phyloP scores from a whole-genome alignment of 2,888 invertebrate species.

The Synergus gifuensis region DNA sequence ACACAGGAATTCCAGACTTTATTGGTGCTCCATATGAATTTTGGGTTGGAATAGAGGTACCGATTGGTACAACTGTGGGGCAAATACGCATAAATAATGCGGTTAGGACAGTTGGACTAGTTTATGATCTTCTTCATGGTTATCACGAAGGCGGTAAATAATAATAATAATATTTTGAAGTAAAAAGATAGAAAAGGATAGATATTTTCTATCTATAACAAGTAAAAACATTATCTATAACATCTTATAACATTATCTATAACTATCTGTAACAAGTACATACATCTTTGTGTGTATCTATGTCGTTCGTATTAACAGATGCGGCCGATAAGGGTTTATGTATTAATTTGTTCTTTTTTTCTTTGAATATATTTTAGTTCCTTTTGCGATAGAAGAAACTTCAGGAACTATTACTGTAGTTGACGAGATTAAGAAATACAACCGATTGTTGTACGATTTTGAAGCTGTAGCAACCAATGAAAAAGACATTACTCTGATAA shows the following conservation, averaged over 20 bases:
- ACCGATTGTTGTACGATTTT: conserved; percentile 86
- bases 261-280: too few relatives aligned
- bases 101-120: conserved; percentile 81
- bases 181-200: too few relatives aligned
- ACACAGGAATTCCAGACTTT: conserved; percentile 85
- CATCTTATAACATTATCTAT: too few relatives aligned
- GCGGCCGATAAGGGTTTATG: too few relatives aligned
- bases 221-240: too few relatives aligned
- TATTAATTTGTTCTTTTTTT: not conserved
- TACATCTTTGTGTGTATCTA: too few relatives aligned
- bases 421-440: conserved; percentile 85
- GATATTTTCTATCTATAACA: too few relatives aligned
- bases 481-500: conserved; percentile 84
- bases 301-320: too few relatives aligned
- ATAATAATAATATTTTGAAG: not conserved
- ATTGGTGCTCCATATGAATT: conserved; percentile 93
- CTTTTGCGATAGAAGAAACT: conserved; percentile 93
- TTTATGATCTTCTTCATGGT: conserved; percentile 90
- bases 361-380: conserved; percentile 81
- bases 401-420: conserved; percentile 93
- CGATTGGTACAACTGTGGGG: conserved; percentile 91
- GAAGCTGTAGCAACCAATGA: conserved; percentile 88
- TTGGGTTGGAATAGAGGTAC: conserved; percentile 93
- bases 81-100: conserved; percentile 89
- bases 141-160: conserved; percentile 88